phyloP scores from a whole-genome alignment of 1,140 invertebrate species.

The Lethocerus indicus region DNA sequence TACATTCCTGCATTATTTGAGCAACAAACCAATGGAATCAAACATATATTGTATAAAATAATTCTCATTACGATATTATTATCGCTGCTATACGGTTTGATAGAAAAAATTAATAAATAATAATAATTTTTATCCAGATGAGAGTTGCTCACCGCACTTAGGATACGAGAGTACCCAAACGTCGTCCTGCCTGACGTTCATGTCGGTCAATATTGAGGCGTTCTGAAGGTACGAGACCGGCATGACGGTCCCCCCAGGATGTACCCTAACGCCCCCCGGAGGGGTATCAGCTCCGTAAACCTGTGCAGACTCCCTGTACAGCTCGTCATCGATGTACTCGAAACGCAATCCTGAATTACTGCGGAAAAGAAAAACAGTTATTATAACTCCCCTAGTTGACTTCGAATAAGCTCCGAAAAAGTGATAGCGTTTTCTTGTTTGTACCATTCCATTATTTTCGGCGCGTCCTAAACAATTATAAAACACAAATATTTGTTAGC shows the following conservation, averaged over 20 bases:
- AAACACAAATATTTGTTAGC: no score
- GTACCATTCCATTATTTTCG: no score
- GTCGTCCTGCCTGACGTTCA: constrained; percentile 47
- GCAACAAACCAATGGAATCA: background rate
- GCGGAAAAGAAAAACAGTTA: background rate
- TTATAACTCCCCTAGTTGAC: background rate
- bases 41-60: no score
- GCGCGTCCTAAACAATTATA: no score
- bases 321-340: background rate
- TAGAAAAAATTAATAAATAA: no score
- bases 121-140: no score
- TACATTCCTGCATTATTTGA: no score
- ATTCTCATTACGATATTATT: no score
- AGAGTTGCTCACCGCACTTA: constrained; percentile 44
- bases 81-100: no score
- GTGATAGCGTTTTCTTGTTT: background rate
- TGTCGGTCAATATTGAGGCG: constrained; percentile 32
- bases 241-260: background rate
- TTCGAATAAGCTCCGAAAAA: background rate
- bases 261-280: constrained; percentile 6
- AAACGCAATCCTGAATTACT: background rate
- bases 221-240: background rate
- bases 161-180: constrained; percentile 68
- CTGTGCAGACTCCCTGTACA: background rate
- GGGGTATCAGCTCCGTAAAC: constrained; percentile 1